Percentiles rank a stretch among this genome's conserved stretches.
phyloP scores from a whole-genome alignment of 2,888 invertebrate species.

The Reticulitermes lucifugus region DNA sequence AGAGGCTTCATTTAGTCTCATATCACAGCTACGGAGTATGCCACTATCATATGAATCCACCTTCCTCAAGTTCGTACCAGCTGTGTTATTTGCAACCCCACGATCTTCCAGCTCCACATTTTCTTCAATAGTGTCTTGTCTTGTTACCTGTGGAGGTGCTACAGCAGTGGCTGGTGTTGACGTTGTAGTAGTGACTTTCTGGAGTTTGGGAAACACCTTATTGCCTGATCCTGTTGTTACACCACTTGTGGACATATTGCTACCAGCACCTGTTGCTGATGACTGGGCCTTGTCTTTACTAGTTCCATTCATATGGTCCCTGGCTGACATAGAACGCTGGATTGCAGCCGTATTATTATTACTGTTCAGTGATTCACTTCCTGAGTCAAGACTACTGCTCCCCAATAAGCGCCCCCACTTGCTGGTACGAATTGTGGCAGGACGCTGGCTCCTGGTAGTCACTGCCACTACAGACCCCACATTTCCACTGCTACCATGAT shows the following conservation, averaged over 20 bases:
- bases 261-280: neutral
- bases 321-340: constrained; percentile 46
- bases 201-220: constrained; percentile 75
- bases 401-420: constrained; percentile 89
- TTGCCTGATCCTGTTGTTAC: constrained; percentile 48
- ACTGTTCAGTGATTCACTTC: constrained; percentile 70
- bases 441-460: constrained; percentile 52
- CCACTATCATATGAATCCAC: constrained; percentile 78
- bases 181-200: constrained; percentile 69
- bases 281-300: constrained; percentile 52
- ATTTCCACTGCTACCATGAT: constrained; percentile 61
- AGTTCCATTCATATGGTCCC: constrained; percentile 50
- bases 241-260: constrained; percentile 41
- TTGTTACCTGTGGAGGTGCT: constrained; percentile 62
- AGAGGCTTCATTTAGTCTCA: constrained; percentile 52
- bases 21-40: constrained; percentile 55
- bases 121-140: constrained; percentile 86
- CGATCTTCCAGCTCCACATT: constrained; percentile 68
- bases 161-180: constrained; percentile 8
- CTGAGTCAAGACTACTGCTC: constrained; percentile 78
- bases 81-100: constrained; percentile 42
- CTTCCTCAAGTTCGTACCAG: constrained; percentile 61
- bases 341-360: constrained; percentile 50
- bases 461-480: constrained; percentile 59
- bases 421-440: constrained; percentile 62